Percentiles rank a stretch among this genome's conserved stretches.
These are phyloP conservation scores for Melanerpes aurifrons DNA, from an alignment of 2,113 vertebrate species.

Conservation along the genomic window DNA sequence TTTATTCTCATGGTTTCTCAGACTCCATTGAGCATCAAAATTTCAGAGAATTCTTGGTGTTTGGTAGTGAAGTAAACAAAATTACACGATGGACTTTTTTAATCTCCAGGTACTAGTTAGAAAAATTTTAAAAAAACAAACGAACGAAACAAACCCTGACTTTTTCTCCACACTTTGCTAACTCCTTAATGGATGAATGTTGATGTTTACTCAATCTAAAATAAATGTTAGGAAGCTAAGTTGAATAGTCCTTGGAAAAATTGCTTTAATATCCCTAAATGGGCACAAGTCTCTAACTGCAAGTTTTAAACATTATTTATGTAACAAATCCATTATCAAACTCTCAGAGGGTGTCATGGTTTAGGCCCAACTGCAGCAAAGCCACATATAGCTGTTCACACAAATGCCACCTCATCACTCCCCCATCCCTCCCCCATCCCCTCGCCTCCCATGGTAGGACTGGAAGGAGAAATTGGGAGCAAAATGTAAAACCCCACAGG, in stretches of 20 bases:
- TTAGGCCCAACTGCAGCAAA: too few species aligned
- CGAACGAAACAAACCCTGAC: too few species aligned
- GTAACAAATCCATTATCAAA: not conserved
- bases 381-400: too few species aligned
- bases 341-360: not conserved
- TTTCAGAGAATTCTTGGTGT: not conserved
- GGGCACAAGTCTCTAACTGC: not conserved
- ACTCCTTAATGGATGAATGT: not conserved
- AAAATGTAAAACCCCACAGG: too few species aligned
- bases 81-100: not conserved
- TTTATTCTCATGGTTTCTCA: not conserved
- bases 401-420: too few species aligned
- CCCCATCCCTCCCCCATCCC: too few species aligned
- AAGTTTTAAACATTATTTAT: constrained; percentile 13
- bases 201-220: not conserved
- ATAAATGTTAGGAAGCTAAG: not conserved
- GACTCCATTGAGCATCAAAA: not conserved
- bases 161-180: not conserved
- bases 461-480: too few species aligned
- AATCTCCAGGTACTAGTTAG: not conserved
- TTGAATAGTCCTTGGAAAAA: not conserved
- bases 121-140: not conserved
- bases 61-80: not conserved
- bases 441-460: too few species aligned
- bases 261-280: not conserved